Evolutionary conservation across 1,140 invertebrate species (phyloP).

Genomic region (Dendrolimus punctatus): DNA sequence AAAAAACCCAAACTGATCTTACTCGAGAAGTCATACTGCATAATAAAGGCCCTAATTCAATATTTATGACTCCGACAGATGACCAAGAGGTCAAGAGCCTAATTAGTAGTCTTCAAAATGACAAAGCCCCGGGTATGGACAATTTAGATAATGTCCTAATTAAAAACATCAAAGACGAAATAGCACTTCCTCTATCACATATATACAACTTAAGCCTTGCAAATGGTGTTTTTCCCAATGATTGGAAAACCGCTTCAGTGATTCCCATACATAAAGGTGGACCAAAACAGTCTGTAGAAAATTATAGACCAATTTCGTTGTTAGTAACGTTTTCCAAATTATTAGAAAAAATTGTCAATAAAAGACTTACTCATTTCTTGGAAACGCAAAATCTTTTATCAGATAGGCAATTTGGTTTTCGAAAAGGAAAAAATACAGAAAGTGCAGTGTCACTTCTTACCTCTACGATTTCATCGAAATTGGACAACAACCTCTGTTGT

Average conservation of each 20-base stretch:
- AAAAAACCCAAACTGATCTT: conserved; percentile 5
- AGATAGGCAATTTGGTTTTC: conserved; percentile 27
- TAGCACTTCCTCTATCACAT: conserved; percentile 10
- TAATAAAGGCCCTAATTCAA: conserved; percentile 2
- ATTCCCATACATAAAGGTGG: conserved; percentile 27
- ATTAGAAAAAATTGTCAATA: conserved; percentile 31
- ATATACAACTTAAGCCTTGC: conserved; percentile 14
- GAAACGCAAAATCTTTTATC: conserved; percentile 18
- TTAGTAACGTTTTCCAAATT: conserved; percentile 29
- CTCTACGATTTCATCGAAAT: conserved; percentile 3
- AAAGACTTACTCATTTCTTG: conserved; percentile 17
- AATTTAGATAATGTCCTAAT: conserved; percentile 7
- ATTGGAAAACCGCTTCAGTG: conserved; percentile 27
- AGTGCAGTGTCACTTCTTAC: conserved; percentile 15
- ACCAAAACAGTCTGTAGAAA: conserved; percentile 3
- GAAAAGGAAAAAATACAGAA: conserved; percentile 16
- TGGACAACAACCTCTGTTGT: conserved; percentile 9
- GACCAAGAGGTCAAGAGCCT: conserved; percentile 9
- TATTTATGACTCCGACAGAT: conserved; percentile 16
- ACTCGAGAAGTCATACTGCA: neutral
- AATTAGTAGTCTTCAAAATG: conserved; percentile 8
- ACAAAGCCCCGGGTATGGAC: conserved; percentile 14
- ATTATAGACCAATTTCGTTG: conserved; percentile 35
- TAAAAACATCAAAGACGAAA: conserved; percentile 14
- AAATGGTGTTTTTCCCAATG: conserved; percentile 13